Evolutionary conservation across 1,140 invertebrate species (phyloP), one percentile per base, ranked within the genome.

Genomic region (Drosophila auraria): DNA sequence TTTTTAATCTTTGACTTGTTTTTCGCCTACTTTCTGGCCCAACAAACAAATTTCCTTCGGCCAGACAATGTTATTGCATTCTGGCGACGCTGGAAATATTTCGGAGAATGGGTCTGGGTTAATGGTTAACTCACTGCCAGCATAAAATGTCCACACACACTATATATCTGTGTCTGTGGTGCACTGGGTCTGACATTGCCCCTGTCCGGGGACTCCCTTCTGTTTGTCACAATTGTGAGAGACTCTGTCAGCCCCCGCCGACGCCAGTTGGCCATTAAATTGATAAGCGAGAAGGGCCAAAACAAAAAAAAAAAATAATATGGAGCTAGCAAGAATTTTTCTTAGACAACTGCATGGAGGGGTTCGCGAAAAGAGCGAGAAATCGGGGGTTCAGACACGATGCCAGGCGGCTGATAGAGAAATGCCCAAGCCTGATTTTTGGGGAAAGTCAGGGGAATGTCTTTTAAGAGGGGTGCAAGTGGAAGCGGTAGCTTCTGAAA

Each of bases 31-130:
- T 65, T 79, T 79, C 38, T 56, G 53, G 57, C 30, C 49, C 53
- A 56, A 56, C 54, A 75, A 78, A 80, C 68, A 66, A 78, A 77
- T 78, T 78, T 78, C 25, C 63, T 17, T n/a, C 14, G 54, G 56
- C 68, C 81, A 87, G 84, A 87, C 84, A 89, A 80, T 90, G 84
- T 89, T 89, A 89, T 89, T 89, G 86, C 84, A 89, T 89, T 89
- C 73, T 87, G 83, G 83, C 83, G 80, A 83, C 83, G 76, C 64
- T 62, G 49, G 27, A 61, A 50, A 68, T 30, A 38, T 25, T 50
- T 56, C 47, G 45, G 76, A 40, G 56, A 63, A 51, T 60, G 70
- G 27, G 58, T 50, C 25, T 53, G 20, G 50, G 73, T 71, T 90
- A 91, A 90, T 89, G 79, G 58, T 80, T 82, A 83, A 84, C 78